These are phyloP conservation scores for Cryptocheilus praepositus DNA, from an alignment of 2,888 invertebrate species.

Conservation along the genomic window DNA sequence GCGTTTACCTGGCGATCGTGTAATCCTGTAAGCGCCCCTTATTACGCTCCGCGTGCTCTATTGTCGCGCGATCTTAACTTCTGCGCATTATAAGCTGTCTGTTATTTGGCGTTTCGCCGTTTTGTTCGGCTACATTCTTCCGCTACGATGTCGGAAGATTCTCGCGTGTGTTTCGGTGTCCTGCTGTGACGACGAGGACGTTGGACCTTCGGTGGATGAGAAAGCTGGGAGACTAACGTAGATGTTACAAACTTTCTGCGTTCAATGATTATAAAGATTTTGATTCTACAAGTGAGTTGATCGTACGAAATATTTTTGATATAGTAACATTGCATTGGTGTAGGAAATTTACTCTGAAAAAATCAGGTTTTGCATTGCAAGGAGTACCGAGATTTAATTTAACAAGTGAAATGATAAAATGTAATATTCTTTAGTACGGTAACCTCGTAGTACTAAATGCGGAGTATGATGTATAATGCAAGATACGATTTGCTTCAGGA, in stretches of 20 bases:
- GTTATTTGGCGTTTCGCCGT: constrained; percentile 62
- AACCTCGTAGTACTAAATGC: too few species aligned
- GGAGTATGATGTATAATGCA: too few species aligned
- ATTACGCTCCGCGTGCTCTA: constrained; percentile 70
- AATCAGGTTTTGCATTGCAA: too few species aligned
- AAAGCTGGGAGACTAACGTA: constrained; percentile 5
- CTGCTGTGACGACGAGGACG: constrained; percentile 55
- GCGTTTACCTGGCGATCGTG: constrained; percentile 57
- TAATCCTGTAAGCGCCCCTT: constrained; percentile 73
- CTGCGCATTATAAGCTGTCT: constrained; percentile 71
- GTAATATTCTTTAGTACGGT: too few species aligned
- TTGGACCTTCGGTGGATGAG: constrained; percentile 26
- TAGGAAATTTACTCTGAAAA: too few species aligned
- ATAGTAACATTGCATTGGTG: too few species aligned
- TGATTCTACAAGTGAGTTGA: too few species aligned
- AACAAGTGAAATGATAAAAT: too few species aligned
- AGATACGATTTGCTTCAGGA: too few species aligned
- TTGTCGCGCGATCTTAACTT: constrained; percentile 72
- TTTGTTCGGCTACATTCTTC: constrained; percentile 39
- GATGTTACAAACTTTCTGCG: constrained; percentile 12
- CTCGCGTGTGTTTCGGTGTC: constrained; percentile 39
- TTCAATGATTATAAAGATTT: too few species aligned
- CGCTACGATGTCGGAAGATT: constrained; percentile 28
- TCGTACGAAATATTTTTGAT: too few species aligned
- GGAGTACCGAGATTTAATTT: too few species aligned